Evolutionary conservation across 2,797 vertebrate species (phyloP).

Genomic region (Ctenochaetus hawaiiensis): DNA sequence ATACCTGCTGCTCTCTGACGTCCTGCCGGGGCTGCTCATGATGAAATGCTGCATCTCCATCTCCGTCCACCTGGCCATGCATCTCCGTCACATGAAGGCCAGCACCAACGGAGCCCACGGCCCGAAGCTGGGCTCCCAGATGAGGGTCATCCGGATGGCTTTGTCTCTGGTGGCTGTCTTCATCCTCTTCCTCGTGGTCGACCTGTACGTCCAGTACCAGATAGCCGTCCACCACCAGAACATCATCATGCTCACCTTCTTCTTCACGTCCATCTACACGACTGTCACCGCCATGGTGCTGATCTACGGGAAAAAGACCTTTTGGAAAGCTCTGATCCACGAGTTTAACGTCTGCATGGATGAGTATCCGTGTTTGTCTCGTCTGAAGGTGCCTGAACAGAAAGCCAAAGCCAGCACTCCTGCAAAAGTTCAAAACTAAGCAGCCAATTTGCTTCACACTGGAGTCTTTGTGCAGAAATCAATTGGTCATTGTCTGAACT

Average conservation of each 20-base stretch:
- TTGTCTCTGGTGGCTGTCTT: slow-evolving; percentile 77
- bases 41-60: slow-evolving; percentile 86
- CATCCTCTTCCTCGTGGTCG: slow-evolving; percentile 76
- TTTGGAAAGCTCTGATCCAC: slow-evolving; percentile 79
- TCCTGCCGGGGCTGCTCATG: slow-evolving; percentile 83
- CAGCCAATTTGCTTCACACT: slow-evolving; percentile 29
- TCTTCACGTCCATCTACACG: slow-evolving; percentile 81
- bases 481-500: slow-evolving; percentile 52
- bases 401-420: slow-evolving; percentile 43
- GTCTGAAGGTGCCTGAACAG: slow-evolving; percentile 76
- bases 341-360: slow-evolving; percentile 76
- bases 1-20: slow-evolving; percentile 77
- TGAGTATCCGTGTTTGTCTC: slow-evolving; percentile 71
- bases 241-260: slow-evolving; percentile 62
- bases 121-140: slow-evolving; percentile 82
- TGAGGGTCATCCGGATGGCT: slow-evolving; percentile 85
- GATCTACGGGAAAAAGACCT: slow-evolving; percentile 83
- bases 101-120: slow-evolving; percentile 78
- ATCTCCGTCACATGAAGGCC: slow-evolving; percentile 85
- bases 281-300: slow-evolving; percentile 74
- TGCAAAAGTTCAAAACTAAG: slow-evolving; percentile 52
- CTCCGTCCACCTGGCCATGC: slow-evolving; percentile 78
- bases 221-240: slow-evolving; percentile 68
- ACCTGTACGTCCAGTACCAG: slow-evolving; percentile 80
- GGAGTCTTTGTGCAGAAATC: slow-evolving; percentile 49